Base-by-base conservation (phyloP, 2,888 invertebrate genomes). In the Drosophila rubida region DNA sequence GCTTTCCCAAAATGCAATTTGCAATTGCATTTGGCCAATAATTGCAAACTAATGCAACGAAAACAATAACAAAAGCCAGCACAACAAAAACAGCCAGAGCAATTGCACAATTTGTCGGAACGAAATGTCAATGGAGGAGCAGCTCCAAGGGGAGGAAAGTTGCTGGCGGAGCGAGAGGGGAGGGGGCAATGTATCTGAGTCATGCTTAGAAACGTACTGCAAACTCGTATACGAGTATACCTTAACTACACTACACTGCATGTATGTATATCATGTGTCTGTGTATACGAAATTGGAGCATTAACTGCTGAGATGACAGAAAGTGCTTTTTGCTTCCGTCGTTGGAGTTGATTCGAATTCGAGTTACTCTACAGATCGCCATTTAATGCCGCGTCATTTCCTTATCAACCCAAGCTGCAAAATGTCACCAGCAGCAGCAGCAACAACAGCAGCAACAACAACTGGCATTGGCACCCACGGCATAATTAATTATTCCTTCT, bases 1-100 rank as follows among this genome's bases (percentile, higher is more conserved):
- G 75, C 77, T 84, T 81, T 82, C 69, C 63, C 78, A 55, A 78
- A 82, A 75, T 82, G 80, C 79, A 82, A 85, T 85, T 83, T 78
- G 80, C 83, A 86, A 84, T 83, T 80, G 80, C 48, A 69, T 78
- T 84, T 77, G 69, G 80, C 80, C 85, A 86, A 84, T 86, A 75
- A 84, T 78, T 84, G 86, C 83, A 86, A 71, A 71, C 80, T 69
- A 82, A 78, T 82, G 74, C 69, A 71, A 69, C 64, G 58, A 67
- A 67, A 67, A 69, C 73, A 69, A 65, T 61, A 69, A 61, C 66
- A 76, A 65, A 54, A 61, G 59, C 48, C 57, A 54, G 55, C 41
- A 60, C 60, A 60, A 59, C 58, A 75, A 67, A 80, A 30, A 32
- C 11, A 32, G 32, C n/a, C n/a, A n/a, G n/a, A 32, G 11, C 13